Percentiles rank a stretch among this genome's conserved stretches.
Evolutionary conservation across 1,140 invertebrate genomes (phyloP).

Genomic region (Eupristina koningsbergeri): DNA sequence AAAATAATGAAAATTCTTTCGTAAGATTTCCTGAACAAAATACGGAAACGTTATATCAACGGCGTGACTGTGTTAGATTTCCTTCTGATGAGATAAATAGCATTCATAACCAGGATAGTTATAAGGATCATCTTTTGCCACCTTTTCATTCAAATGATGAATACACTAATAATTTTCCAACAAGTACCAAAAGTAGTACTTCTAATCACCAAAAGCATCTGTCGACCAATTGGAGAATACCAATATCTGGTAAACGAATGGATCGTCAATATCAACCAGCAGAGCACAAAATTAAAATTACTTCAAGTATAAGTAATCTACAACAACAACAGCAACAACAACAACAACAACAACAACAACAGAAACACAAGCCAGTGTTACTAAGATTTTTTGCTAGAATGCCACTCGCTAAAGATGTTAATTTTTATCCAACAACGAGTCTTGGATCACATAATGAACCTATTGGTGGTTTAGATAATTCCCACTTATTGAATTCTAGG

Average conservation of each 20-base stretch:
- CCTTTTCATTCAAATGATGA: conserved; percentile 10
- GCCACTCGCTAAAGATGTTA: conserved; percentile 61
- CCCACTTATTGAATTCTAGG: background rate
- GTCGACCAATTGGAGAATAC: conserved; percentile 48
- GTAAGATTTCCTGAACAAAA: conserved; percentile 58
- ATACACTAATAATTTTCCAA: conserved; percentile 29
- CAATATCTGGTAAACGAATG: conserved; percentile 47
- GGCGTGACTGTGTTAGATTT: conserved; percentile 60
- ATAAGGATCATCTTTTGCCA: conserved; percentile 37
- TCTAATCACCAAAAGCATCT: conserved; percentile 57
- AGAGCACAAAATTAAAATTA: conserved; percentile 54
- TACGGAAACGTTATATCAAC: conserved; percentile 45
- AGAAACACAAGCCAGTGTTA: conserved; percentile 57
- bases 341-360: too few species aligned
- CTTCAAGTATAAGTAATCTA: background rate
- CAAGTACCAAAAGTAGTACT: conserved; percentile 61
- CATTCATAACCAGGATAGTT: conserved; percentile 62
- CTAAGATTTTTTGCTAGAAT: conserved; percentile 64
- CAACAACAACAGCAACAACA: conserved; percentile 57
- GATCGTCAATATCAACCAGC: conserved; percentile 57
- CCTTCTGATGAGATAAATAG: conserved; percentile 67
- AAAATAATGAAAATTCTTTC: conserved; percentile 44
- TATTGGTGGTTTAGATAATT: conserved; percentile 32
- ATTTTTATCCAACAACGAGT: conserved; percentile 55
- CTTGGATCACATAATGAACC: conserved; percentile 54